Percentiles rank a stretch among this genome's conserved stretches.
Evolutionary conservation across 2,888 invertebrate species (phyloP).

Genomic region (Barypeithes pellucidus): DNA sequence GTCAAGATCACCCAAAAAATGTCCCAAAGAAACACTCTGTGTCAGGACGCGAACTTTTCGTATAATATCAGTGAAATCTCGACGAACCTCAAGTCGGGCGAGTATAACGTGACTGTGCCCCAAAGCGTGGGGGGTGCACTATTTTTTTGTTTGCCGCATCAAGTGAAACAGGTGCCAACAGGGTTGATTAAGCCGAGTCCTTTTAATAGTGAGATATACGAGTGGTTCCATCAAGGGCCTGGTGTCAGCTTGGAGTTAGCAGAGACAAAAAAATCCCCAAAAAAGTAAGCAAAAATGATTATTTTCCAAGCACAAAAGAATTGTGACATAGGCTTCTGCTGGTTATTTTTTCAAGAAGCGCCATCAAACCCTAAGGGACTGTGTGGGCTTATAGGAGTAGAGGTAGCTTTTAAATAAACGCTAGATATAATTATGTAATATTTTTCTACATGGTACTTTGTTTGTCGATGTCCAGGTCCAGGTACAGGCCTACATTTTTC

Average conservation of each 20-base stretch:
- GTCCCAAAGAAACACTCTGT: constrained; percentile 62
- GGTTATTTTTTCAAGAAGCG: no score
- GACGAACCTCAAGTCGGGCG: constrained; percentile 59
- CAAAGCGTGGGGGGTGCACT: constrained; percentile 62
- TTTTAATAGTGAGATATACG: constrained; percentile 60
- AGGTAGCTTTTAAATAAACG: no score
- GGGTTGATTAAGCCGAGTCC: constrained; percentile 69
- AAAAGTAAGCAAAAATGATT: constrained; percentile 41
- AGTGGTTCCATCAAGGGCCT: constrained; percentile 74
- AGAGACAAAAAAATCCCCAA: constrained; percentile 18
- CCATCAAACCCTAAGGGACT: no score
- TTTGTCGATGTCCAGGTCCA: no score
- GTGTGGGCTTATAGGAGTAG: no score
- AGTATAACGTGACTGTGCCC: constrained; percentile 64
- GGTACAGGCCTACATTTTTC: no score
- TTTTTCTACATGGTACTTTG: no score
- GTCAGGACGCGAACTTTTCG: constrained; percentile 61
- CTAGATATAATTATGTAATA: no score
- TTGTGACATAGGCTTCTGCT: no score
- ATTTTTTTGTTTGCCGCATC: constrained; percentile 67
- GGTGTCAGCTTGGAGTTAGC: constrained; percentile 66
- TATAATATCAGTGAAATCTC: constrained; percentile 63
- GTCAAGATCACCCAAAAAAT: constrained; percentile 63
- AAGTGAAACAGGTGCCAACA: constrained; percentile 63
- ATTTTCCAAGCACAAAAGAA: not conserved